phyloP scores from a whole-genome alignment of 2,888 invertebrate genomes.

The Electrophaes corylata region DNA sequence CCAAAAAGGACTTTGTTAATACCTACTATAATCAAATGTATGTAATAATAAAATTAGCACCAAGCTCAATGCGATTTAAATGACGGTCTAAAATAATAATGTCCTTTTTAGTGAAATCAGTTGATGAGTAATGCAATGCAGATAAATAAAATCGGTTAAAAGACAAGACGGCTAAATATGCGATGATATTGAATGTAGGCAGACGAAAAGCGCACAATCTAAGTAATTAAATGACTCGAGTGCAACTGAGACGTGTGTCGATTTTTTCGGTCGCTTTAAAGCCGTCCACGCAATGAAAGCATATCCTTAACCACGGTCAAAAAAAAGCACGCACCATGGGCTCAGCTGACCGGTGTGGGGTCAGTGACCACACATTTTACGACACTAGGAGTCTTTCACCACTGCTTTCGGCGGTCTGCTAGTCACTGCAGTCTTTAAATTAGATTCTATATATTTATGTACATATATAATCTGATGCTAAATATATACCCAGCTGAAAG shows the following conservation, averaged over 20 bases:
- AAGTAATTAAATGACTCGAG: neutral
- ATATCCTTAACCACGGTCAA: too few relatives aligned
- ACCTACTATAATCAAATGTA: constrained; percentile 2
- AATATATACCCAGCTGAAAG: neutral
- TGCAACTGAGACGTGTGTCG: neutral
- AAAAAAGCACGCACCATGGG: too few relatives aligned
- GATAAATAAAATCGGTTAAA: constrained; percentile 24
- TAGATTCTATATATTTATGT: too few relatives aligned
- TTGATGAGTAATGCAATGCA: constrained; percentile 41
- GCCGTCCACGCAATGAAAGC: too few relatives aligned
- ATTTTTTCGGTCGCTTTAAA: too few relatives aligned
- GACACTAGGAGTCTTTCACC: too few relatives aligned
- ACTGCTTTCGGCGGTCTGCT: too few relatives aligned
- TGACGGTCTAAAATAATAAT: constrained; percentile 25
- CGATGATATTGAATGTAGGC: constrained; percentile 9
- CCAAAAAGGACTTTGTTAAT: constrained; percentile 44
- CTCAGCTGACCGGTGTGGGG: too few relatives aligned
- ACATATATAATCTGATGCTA: neutral
- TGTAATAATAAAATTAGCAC: constrained; percentile 26
- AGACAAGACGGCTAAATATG: constrained; percentile 6
- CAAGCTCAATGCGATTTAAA: constrained; percentile 30
- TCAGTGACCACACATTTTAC: too few relatives aligned
- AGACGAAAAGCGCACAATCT: constrained; percentile 22
- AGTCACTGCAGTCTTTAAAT: too few relatives aligned
- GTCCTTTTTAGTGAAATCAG: constrained; percentile 39